Conservation (phyloP, 2,113 vertebrate genomes). For the Coregonus clupeaformis region DNA sequence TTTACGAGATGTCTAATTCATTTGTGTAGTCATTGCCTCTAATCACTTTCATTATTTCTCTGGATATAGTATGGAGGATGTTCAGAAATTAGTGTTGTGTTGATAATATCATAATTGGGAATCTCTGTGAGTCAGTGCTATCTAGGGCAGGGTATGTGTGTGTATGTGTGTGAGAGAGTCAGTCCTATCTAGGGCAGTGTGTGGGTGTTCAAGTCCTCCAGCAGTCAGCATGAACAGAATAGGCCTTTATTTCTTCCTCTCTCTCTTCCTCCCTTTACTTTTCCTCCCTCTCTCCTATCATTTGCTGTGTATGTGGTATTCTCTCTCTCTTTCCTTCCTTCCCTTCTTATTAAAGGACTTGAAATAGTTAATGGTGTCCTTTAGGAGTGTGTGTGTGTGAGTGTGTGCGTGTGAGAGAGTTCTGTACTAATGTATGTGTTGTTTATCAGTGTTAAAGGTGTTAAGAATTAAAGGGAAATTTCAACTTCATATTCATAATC, state of each 20-base stretch:
- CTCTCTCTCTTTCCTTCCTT: not conserved
- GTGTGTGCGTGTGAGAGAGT: not conserved
- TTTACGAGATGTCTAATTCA: too few relatives aligned
- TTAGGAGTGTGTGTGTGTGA: not conserved
- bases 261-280: not conserved
- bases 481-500: too few relatives aligned
- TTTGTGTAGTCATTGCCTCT: too few relatives aligned
- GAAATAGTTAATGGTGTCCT: not conserved
- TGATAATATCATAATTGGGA: not conserved
- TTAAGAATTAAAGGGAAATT: too few relatives aligned
- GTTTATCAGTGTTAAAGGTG: not conserved
- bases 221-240: not conserved
- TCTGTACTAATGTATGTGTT: not conserved
- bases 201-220: not conserved
- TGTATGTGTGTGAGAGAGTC: not conserved
- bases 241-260: slow-evolving; percentile 1
- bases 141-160: not conserved
- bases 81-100: too few relatives aligned
- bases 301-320: not conserved
- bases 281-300: not conserved
- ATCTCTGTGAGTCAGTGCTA: not conserved
- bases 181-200: slow-evolving; percentile 3
- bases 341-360: not conserved
- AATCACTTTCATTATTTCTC: too few relatives aligned
- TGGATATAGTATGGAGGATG: too few relatives aligned